phyloP scores from a whole-genome alignment of 2,888 invertebrate species.

The Panopea generosa region DNA sequence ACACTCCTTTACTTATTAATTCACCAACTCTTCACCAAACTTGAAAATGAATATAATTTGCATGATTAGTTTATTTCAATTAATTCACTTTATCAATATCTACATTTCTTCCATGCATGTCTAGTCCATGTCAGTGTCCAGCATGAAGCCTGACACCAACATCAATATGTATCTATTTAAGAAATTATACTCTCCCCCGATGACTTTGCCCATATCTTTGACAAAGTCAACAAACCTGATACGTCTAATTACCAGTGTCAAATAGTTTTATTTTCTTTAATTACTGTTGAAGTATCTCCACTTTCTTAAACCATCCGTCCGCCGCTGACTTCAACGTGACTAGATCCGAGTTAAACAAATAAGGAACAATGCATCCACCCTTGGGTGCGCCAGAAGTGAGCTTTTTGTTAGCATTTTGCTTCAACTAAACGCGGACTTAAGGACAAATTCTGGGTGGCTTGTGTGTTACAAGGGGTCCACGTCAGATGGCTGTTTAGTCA shows the following conservation, averaged over 20 bases:
- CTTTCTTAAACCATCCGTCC: constrained; percentile 49
- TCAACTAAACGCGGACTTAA: background rate
- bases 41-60: no score
- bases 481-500: constrained; percentile 1
- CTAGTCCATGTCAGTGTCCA: no score
- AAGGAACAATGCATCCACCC: constrained; percentile 36
- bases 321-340: constrained; percentile 45
- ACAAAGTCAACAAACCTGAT: constrained; percentile 4
- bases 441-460: constrained; percentile 8
- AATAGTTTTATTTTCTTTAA: constrained; percentile 59
- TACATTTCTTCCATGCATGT: no score
- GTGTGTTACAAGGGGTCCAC: background rate
- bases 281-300: constrained; percentile 51
- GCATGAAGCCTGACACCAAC: no score
- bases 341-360: constrained; percentile 53
- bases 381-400: background rate
- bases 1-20: no score
- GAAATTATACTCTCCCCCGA: background rate
- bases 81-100: no score
- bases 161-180: background rate
- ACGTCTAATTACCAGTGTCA: constrained; percentile 38
- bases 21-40: no score
- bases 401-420: background rate
- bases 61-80: no score
- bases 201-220: constrained; percentile 1